Base-by-base conservation (phyloP, 2,797 vertebrate species). In the Hylomyscus alleni region DNA sequence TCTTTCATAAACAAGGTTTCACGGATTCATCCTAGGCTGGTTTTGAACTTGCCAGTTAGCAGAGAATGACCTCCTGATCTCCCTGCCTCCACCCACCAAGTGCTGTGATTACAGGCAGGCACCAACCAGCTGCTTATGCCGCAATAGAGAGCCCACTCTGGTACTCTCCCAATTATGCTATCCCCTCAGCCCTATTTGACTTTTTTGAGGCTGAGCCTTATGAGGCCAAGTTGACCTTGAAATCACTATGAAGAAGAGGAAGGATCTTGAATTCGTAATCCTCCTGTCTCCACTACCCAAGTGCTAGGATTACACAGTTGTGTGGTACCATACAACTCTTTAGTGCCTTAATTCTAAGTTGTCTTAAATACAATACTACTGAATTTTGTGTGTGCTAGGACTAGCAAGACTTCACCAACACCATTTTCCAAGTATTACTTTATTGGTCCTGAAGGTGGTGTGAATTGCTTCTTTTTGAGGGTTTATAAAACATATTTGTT, bases 261-360 rank as follows among this genome's bases (percentile, higher is more conserved):
- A 83, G 44, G 26, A 62, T 40, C 81, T 83, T 83, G 37, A 83
- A 83, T 24, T 60, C 56, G 40, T 83, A 40, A 40, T 40, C n/a
- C 15, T 73, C n/a, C n/a, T 75, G 24, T 73, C 8, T 58, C 85
- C 15, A 88, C 50, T 56, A 40, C n/a, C 8, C n/a, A 40, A 31
- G 67, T 88, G 37, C 56, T 83, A 52, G 20, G n/a, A 40, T 12
- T 73, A 29, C 6, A 26, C 24, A 56, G 69, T 26, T 40, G 52
- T 75, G 14, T 37, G 34, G 3, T 3, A n/a, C 67, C 22, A 87
- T 37, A 69, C 34, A 54, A 22, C 20, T 52, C 12, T 86, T 19
- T 69, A 34, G 34, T n/a, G 67, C 62, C 37, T 97, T 85, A 96
- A 94, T 50, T 93, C 91, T 96, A 97, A 95, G 65, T 91, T 93